These are phyloP conservation scores for Hermetia illucens DNA, from an alignment of 1,140 invertebrate species.

Conservation along the genomic window DNA sequence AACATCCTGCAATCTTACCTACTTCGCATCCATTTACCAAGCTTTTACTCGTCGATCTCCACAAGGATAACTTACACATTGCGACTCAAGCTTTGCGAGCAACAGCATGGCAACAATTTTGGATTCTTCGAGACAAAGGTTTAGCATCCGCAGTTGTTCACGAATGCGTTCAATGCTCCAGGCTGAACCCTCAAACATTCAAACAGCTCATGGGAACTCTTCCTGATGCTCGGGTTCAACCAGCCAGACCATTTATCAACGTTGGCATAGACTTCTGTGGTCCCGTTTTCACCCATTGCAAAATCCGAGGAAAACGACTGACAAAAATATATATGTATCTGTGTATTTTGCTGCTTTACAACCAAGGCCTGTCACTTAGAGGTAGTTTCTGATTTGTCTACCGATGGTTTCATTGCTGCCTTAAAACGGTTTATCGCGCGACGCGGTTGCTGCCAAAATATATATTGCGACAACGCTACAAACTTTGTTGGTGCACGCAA, in stretches of 20 bases:
- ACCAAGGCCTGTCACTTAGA: constrained; percentile 21
- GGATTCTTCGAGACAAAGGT: too few relatives aligned
- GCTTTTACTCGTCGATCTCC: not conserved
- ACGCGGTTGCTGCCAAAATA: constrained; percentile 8
- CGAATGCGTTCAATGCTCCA: too few relatives aligned
- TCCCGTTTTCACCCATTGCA: not conserved
- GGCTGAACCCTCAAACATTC: too few relatives aligned
- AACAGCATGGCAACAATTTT: too few relatives aligned
- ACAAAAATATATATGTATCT: constrained; percentile 10
- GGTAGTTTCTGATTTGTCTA: constrained; percentile 12
- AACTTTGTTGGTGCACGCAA: constrained; percentile 20
- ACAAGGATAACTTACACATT: not conserved
- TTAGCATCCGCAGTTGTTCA: too few relatives aligned
- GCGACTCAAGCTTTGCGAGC: too few relatives aligned
- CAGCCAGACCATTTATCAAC: too few relatives aligned
- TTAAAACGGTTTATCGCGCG: constrained; percentile 11
- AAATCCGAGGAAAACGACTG: not conserved
- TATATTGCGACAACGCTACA: constrained; percentile 22
- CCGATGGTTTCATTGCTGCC: constrained; percentile 11
- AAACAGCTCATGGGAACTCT: not conserved
- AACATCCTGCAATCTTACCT: not conserved
- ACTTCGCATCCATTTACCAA: not conserved
- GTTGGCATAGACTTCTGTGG: constrained; percentile 3
- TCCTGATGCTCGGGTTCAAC: too few relatives aligned
- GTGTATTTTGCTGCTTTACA: constrained; percentile 11